A percentile compares a stretch with the other conserved stretches of the same genome.
Conservation (phyloP, 2,888 invertebrate species). For the Cephus nigrinus region DNA sequence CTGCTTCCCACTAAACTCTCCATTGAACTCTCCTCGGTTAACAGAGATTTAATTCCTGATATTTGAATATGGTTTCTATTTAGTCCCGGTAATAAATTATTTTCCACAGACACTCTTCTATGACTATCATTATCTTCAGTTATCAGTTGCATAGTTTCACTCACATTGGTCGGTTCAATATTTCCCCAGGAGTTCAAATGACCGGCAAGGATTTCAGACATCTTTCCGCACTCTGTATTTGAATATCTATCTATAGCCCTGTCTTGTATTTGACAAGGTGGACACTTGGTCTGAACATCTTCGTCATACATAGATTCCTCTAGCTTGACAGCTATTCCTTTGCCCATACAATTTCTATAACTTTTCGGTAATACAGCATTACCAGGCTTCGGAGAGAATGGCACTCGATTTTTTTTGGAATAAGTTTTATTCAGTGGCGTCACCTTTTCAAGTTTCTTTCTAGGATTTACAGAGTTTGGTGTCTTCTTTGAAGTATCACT, state of each 20-base stretch:
- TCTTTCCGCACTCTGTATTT: background rate
- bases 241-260: background rate
- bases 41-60: background rate
- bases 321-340: slow-evolving; percentile 40
- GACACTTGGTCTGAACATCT: slow-evolving; percentile 22
- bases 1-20: background rate
- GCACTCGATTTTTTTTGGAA: slow-evolving; percentile 15
- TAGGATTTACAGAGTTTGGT: background rate
- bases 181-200: background rate
- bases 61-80: background rate
- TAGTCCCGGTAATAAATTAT: background rate
- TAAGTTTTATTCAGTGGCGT: slow-evolving; percentile 27
- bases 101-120: background rate
- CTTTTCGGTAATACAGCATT: background rate
- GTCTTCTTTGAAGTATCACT: background rate
- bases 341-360: slow-evolving; percentile 2
- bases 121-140: background rate
- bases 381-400: background rate
- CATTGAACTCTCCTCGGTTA: background rate
- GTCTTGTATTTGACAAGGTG: background rate
- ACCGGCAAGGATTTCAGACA: background rate
- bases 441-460: background rate
- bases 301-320: slow-evolving; percentile 44
- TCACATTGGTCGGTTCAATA: background rate
- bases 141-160: background rate